Evolutionary conservation across 2,888 invertebrate species (phyloP).

Genomic region (Ichneumoninae sp.): DNA sequence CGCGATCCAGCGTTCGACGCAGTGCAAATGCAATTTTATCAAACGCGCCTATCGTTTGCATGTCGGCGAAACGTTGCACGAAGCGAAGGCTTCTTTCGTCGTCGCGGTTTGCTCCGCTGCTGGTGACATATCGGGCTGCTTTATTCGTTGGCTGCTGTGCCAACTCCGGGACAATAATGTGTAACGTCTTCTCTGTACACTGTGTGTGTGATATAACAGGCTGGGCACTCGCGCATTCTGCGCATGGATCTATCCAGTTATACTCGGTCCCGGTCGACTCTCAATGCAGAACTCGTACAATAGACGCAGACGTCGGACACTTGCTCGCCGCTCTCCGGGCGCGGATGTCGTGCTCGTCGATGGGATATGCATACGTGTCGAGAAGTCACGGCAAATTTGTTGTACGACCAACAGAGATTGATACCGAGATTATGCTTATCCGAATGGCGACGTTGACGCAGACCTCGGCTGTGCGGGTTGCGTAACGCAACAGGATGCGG

Average conservation of each 20-base stretch:
- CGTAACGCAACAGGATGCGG: conserved; percentile 67
- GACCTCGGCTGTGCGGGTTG: conserved; percentile 58
- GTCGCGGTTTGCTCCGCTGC: not conserved
- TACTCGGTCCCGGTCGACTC: conserved; percentile 13
- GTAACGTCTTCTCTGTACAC: conserved; percentile 2
- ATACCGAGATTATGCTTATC: conserved; percentile 55
- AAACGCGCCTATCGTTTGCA: not conserved
- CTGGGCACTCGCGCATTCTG: conserved; percentile 25
- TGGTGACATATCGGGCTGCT: conserved; percentile 5
- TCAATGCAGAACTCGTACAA: conserved; percentile 21
- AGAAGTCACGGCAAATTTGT: not conserved
- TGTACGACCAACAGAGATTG: conserved; percentile 43
- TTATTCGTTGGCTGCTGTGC: conserved; percentile 24
- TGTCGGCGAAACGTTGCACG: not conserved
- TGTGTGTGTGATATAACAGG: conserved; percentile 14
- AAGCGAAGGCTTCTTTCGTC: conserved; percentile 30
- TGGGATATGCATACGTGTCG: conserved; percentile 13
- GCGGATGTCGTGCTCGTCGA: not conserved
- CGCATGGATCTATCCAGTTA: conserved; percentile 42
- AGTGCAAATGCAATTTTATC: not conserved
- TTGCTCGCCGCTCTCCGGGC: not conserved
- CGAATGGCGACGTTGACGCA: conserved; percentile 59
- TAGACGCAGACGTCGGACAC: conserved; percentile 12
- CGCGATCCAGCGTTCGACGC: not conserved
- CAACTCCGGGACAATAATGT: conserved; percentile 41